These are phyloP conservation scores for Semicossyphus pulcher DNA, from an alignment of 2,113 vertebrate species.

Conservation along the genomic window DNA sequence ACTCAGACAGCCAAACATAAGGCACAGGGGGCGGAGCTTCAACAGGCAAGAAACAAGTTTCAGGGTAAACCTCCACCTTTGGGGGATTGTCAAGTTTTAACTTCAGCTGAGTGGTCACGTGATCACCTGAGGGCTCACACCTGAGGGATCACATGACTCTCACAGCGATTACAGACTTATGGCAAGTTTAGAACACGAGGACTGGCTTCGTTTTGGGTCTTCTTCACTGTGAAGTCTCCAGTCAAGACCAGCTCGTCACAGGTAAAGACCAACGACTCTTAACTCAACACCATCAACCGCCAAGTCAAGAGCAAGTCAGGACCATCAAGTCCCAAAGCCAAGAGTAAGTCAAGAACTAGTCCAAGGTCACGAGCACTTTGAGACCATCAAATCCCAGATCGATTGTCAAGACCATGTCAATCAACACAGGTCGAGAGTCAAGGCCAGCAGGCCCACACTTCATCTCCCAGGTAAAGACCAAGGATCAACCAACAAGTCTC, in stretches of 20 bases:
- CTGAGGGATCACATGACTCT: neutral
- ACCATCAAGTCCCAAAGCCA: neutral
- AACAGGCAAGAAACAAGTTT: conserved; percentile 8
- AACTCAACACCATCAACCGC: neutral
- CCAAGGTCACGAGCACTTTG: no score
- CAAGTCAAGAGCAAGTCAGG: neutral
- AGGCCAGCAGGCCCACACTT: neutral
- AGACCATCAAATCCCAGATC: no score
- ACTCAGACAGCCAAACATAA: conserved; percentile 48
- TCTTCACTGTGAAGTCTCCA: neutral
- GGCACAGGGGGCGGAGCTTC: conserved; percentile 67
- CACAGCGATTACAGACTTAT: neutral
- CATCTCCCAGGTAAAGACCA: no score
- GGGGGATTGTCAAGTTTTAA: conserved; percentile 11
- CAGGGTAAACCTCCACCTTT: neutral
- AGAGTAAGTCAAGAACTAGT: neutral
- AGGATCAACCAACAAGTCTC: neutral
- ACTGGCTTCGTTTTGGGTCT: neutral
- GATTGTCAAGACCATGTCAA: no score
- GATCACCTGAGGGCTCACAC: neutral
- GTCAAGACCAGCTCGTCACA: neutral
- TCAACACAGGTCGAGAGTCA: no score
- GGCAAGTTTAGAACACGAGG: neutral
- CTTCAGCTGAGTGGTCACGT: neutral
- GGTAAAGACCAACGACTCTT: neutral